Percentiles rank a stretch among this genome's conserved stretches.
phyloP scores from a whole-genome alignment of 2,888 invertebrate species.

The Microctonus hyperodae region DNA sequence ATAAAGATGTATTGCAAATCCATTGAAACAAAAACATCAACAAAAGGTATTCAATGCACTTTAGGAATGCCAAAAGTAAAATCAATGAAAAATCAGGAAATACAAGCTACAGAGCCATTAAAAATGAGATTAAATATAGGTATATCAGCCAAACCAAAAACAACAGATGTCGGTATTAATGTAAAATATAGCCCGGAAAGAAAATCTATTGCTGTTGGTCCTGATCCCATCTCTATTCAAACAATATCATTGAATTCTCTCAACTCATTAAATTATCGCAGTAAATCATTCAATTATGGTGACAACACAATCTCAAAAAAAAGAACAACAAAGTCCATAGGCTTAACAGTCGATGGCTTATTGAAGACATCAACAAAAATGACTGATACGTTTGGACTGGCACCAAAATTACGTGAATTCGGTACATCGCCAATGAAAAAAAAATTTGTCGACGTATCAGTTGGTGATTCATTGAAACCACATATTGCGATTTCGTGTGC shows the following conservation, averaged over 20 bases:
- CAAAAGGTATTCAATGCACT: conserved; percentile 46
- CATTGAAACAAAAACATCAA: conserved; percentile 41
- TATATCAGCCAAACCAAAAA: conserved; percentile 57
- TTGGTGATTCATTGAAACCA: conserved; percentile 65
- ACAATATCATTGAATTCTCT: conserved; percentile 66
- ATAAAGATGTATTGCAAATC: conserved; percentile 46
- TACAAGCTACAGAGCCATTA: conserved; percentile 51
- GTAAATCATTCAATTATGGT: conserved; percentile 70
- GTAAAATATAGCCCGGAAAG: conserved; percentile 59
- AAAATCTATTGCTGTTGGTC: conserved; percentile 69
- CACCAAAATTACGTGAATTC: conserved; percentile 53
- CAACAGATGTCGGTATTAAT: conserved; percentile 58
- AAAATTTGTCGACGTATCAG: conserved; percentile 64
- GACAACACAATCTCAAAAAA: conserved; percentile 66
- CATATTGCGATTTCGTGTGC: conserved; percentile 65
- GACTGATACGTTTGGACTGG: conserved; percentile 63
- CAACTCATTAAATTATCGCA: conserved; percentile 65
- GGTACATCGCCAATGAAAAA: conserved; percentile 62
- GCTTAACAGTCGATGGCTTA: conserved; percentile 49
- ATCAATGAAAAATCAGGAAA: conserved; percentile 44
- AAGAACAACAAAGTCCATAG: conserved; percentile 50
- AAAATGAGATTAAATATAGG: conserved; percentile 56
- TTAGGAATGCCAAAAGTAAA: conserved; percentile 36
- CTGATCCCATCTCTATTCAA: conserved; percentile 62
- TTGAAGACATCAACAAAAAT: conserved; percentile 50